Conservation (phyloP, 2,888 invertebrate genomes). For the Agrilus cyanescens region DNA sequence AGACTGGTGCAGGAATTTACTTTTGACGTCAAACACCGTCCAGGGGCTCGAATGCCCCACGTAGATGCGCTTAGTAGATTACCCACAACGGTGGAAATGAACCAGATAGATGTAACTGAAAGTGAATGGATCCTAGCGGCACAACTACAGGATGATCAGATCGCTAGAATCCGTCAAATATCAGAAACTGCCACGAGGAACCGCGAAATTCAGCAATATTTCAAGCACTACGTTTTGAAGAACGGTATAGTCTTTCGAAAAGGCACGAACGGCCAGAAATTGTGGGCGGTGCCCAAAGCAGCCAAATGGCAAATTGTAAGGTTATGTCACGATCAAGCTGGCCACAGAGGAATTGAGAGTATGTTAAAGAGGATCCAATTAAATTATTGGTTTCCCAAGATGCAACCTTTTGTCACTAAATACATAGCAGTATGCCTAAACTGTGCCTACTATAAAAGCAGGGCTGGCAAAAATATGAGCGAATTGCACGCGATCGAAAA, state of each 20-base stretch:
- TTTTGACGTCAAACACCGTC: slow-evolving; percentile 6
- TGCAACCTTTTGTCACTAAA: slow-evolving; percentile 25
- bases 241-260: neutral
- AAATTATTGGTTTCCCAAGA: slow-evolving; percentile 17
- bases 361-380: slow-evolving; percentile 8
- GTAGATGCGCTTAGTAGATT: slow-evolving; percentile 8
- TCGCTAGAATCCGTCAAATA: slow-evolving; percentile 4
- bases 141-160: slow-evolving; percentile 6
- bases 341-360: slow-evolving; percentile 13
- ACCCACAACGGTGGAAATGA: neutral
- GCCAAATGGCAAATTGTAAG: slow-evolving; percentile 11
- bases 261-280: neutral
- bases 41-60: slow-evolving; percentile 7
- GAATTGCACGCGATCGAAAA: slow-evolving; percentile 28
- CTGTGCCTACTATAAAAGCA: slow-evolving; percentile 25
- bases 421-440: slow-evolving; percentile 28
- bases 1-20: slow-evolving; percentile 7
- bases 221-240: neutral
- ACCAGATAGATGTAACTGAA: slow-evolving; percentile 5
- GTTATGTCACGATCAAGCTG: slow-evolving; percentile 10
- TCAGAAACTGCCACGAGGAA: neutral
- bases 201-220: slow-evolving; percentile 2
- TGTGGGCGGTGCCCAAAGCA: slow-evolving; percentile 9
- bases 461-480: slow-evolving; percentile 20
- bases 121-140: slow-evolving; percentile 7